Evolutionary conservation across 2,888 invertebrate genomes (phyloP), one percentile per base, ranked within the genome.

Genomic region (Bembecia ichneumoniformis): DNA sequence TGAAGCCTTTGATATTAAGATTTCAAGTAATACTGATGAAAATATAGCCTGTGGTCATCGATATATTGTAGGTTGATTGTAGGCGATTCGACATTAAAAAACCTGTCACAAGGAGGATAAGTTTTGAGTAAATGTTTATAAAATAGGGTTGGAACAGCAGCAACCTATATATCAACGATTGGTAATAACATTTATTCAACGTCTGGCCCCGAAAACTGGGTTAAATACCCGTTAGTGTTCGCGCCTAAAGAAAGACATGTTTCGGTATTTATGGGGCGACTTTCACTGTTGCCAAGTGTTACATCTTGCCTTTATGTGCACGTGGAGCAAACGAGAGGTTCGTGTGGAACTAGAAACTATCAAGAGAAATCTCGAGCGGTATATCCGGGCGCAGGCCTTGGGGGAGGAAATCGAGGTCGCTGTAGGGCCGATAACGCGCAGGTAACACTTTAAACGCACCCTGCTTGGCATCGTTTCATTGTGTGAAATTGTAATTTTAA

Each of bases 361-460:
- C 64, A 73, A 76, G 78, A 78, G 82, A 80, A 79, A 81, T 78
- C 77, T 78, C 63, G 62, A 55, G 64, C 65, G 56, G 57, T 57
- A 61, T 68, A 81, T 82, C 79, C 80, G 78, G 75, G 64, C 71
- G 64, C 62, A 64, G 66, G 67, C 76, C 75, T 81, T 76, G 74
- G 66, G 71, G 72, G 69, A 73, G 71, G 70, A 72, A 77, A 75
- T 68, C 72, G 73, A 75, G 71, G 75, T 66, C 66, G 68, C 51
- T 50, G 59, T 57, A 55, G 54, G 49, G 52, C 51, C 58, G 66
- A 63, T 65, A 64, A 61, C 64, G 44, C 44, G 66, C 78, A 80
- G 80, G 80, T 80, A 80, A 66, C 58, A 58, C 56, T 55, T 55
- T 58, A 56, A 55, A 51, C 55, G 57, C 57, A 57, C 60, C 60